Base-by-base conservation (phyloP, 2,888 invertebrate species). In the Cyaniris semiargus region DNA sequence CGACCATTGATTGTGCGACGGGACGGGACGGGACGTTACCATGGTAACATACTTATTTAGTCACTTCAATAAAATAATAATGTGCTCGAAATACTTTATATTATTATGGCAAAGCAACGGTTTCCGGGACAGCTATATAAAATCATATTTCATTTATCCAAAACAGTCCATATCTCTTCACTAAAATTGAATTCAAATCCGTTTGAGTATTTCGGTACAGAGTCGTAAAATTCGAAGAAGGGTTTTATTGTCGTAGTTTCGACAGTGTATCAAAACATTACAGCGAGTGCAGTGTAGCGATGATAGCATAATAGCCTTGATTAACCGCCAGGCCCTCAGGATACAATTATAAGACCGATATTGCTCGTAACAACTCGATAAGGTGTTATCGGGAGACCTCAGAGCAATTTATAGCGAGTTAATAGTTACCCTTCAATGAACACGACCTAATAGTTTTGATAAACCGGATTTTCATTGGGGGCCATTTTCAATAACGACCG, bases 281-380 rank as follows among this genome's bases (percentile, higher is more conserved):
- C 78, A 77, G 75, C 60, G 76, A 79, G 79, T 80, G 80, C 80
- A 81, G 74, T 79, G 79, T 79, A 79, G 80, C 79, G 80, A 80
- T 80, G 79, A 79, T 79, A 81, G 79, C 81, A 82, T 88, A 88
- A 88, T 87, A 86, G 87, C 85, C 86, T 86, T 88, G 87, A 90
- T 89, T 86, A 90, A 88, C 85, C 85, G 85, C 84, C 83, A 77
- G 84, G 83, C 85, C 89, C 89, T 86, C 87, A 86, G 89, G 90
- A 85, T 85, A 85, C 88, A 87, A 90, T 90, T 87, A 89, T 87
- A 85, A 87, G 87, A 48, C 89, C 89, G 89, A 92, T 92, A 91
- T 89, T 87, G 87, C 88, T 85, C 88, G 86, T 87, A 89, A 90
- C 89, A 87, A 86, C 88, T 88, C 90, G 92, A 92, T 92, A 91